Conservation (phyloP, 2,113 vertebrate genomes). For the Odobenus rosmarus region DNA sequence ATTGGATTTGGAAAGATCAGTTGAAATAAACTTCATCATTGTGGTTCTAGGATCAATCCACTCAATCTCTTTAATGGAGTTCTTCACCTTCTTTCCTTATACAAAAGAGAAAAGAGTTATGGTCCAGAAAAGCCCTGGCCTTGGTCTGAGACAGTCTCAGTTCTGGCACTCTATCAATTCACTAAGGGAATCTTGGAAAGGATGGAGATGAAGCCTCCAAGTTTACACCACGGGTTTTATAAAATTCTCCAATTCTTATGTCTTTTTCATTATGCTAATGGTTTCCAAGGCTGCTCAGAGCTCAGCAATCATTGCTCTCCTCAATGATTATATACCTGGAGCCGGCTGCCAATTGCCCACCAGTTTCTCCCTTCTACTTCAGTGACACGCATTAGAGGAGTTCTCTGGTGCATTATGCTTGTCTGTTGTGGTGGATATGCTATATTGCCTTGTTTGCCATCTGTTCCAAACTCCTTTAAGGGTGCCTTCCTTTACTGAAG, state of each 20-base stretch:
- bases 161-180: neutral
- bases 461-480: neutral
- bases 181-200: slow-evolving; percentile 38
- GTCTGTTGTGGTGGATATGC: neutral
- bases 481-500: neutral
- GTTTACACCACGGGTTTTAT: neutral
- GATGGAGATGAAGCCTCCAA: neutral
- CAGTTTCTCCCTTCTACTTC: neutral
- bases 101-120: neutral
- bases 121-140: neutral
- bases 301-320: neutral
- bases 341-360: neutral
- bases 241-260: neutral
- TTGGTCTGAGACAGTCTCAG: neutral
- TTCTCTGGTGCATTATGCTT: neutral
- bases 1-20: slow-evolving; percentile 58
- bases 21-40: slow-evolving; percentile 55
- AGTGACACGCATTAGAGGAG: neutral
- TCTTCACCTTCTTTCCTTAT: neutral
- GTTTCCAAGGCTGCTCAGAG: neutral
- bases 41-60: slow-evolving; percentile 10
- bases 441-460: neutral
- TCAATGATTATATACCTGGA: neutral
- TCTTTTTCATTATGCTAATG: slow-evolving; percentile 26
- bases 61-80: neutral